These are phyloP conservation scores for Xiphias gladius DNA, from an alignment of 2,113 vertebrate genomes.

Conservation along the genomic window DNA sequence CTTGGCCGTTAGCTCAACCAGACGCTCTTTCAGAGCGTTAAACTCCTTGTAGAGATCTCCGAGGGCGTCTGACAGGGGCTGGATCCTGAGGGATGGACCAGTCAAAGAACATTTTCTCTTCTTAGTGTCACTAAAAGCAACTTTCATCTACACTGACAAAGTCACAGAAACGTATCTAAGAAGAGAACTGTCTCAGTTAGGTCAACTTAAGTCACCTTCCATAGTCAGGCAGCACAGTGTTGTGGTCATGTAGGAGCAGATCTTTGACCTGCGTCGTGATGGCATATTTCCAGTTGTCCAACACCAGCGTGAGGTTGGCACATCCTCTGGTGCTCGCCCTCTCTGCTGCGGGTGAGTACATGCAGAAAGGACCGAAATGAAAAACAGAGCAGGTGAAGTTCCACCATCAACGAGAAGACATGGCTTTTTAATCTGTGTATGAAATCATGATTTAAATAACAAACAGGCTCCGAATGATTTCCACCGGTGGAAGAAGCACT, in stretches of 20 bases:
- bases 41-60: conserved; percentile 88
- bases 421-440: no score
- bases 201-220: conserved; percentile 81
- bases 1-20: conserved; percentile 82
- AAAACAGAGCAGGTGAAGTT: no score
- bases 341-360: conserved; percentile 66
- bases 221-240: conserved; percentile 89
- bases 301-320: conserved; percentile 88
- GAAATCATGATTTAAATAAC: no score
- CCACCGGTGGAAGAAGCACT: no score
- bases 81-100: conserved; percentile 80
- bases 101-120: neutral
- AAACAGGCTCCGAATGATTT: no score
- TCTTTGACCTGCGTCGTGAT: conserved; percentile 90
- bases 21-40: conserved; percentile 86
- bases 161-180: neutral
- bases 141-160: neutral
- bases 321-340: conserved; percentile 78
- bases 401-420: no score
- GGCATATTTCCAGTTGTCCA: conserved; percentile 93
- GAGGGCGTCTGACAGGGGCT: conserved; percentile 86
- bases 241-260: conserved; percentile 89
- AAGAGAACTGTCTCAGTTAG: neutral
- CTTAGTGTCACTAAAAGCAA: neutral
- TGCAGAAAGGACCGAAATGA: neutral